Percentiles rank a stretch among this genome's conserved stretches.
Evolutionary conservation across 2,888 invertebrate species (phyloP).

Genomic region (Nomada lathburiana): DNA sequence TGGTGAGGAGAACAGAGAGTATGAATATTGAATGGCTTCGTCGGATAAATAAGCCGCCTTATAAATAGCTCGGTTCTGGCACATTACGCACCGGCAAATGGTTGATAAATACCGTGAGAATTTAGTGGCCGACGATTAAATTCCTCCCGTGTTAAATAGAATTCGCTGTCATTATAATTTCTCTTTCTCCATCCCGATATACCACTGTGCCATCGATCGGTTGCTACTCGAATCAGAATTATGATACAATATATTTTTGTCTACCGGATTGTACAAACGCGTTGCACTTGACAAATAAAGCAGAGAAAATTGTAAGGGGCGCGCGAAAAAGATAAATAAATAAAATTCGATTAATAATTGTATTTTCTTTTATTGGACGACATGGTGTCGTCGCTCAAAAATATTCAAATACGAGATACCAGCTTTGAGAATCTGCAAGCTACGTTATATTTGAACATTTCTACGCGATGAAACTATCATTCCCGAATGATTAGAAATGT

Average conservation of each 20-base stretch:
- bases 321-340: too few species aligned
- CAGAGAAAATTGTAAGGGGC: neutral
- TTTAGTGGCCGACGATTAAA: slow-evolving; percentile 42
- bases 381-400: neutral
- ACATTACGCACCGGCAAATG: slow-evolving; percentile 35
- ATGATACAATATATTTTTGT: neutral
- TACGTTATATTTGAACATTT: too few species aligned
- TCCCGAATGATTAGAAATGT: too few species aligned
- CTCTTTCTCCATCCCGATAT: slow-evolving; percentile 1
- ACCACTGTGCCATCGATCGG: neutral
- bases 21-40: slow-evolving; percentile 22
- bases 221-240: neutral
- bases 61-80: slow-evolving; percentile 43
- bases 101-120: slow-evolving; percentile 46
- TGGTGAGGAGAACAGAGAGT: slow-evolving; percentile 1
- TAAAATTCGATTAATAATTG: too few species aligned
- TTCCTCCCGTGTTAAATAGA: slow-evolving; percentile 19
- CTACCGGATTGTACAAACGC: neutral
- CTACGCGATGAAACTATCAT: neutral
- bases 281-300: neutral
- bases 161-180: slow-evolving; percentile 2
- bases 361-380: neutral
- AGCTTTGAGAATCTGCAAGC: too few species aligned
- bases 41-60: neutral
- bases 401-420: too few species aligned